These are phyloP conservation scores for Tympanoctomys barrerae DNA, from an alignment of 2,797 vertebrate genomes.

Conservation along the genomic window DNA sequence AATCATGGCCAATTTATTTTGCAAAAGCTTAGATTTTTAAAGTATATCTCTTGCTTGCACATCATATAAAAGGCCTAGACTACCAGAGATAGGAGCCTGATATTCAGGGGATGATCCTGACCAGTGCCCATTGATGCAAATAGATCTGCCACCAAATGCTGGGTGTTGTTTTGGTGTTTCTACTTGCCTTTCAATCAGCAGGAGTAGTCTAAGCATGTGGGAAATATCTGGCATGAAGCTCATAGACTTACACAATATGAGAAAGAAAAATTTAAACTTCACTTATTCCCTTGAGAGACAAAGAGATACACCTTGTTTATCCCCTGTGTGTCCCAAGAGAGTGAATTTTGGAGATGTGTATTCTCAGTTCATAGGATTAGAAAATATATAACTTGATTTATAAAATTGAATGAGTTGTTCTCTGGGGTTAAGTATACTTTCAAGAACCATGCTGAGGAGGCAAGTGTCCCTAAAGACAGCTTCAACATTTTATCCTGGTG, in stretches of 20 bases:
- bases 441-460: background rate
- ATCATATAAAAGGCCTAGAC: too few species aligned
- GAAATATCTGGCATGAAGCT: background rate
- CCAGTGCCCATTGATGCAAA: too few species aligned
- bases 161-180: too few species aligned
- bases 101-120: too few species aligned
- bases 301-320: background rate
- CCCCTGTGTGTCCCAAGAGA: background rate
- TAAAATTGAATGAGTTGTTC: background rate
- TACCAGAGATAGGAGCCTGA: too few species aligned
- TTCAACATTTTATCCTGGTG: constrained; percentile 1
- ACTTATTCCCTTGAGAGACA: constrained; percentile 11
- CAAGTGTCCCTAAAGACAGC: background rate
- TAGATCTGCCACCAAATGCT: too few species aligned
- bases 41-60: background rate
- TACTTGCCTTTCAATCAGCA: background rate
- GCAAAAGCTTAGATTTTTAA: background rate
- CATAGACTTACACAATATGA: background rate
- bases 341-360: constrained; percentile 16
- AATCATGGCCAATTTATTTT: background rate
- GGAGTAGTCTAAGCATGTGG: background rate
- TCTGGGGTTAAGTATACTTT: background rate
- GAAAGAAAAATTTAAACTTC: background rate
- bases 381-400: constrained; percentile 22
- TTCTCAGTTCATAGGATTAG: background rate